Evolutionary conservation across 2,888 invertebrate species (phyloP).

Genomic region (Cheilosia vulpina): DNA sequence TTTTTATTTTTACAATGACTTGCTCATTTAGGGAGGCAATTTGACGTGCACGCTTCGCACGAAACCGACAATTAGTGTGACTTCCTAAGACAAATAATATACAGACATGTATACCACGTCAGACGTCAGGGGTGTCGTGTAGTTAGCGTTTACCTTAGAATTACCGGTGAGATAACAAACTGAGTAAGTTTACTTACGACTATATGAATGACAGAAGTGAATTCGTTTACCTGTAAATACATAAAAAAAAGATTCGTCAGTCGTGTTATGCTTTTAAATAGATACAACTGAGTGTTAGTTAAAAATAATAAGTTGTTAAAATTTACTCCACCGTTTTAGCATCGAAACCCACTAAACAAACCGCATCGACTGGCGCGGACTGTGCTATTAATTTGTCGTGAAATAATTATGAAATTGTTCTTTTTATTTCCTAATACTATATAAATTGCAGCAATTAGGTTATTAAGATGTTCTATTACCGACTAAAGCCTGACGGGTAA

Average conservation of each 20-base stretch:
- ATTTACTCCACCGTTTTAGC: not conserved
- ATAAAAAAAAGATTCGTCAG: slow-evolving; percentile 15
- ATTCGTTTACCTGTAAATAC: slow-evolving; percentile 47
- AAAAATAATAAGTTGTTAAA: not conserved
- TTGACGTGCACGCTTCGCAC: slow-evolving; percentile 49
- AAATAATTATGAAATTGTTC: slow-evolving; percentile 3
- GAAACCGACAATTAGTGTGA: slow-evolving; percentile 55
- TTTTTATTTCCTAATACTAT: not conserved
- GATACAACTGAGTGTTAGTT: too few relatives aligned
- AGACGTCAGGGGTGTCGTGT: slow-evolving; percentile 6
- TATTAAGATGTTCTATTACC: slow-evolving; percentile 45
- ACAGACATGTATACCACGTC: not conserved
- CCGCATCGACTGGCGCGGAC: not conserved
- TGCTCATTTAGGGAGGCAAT: slow-evolving; percentile 40
- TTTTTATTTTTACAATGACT: slow-evolving; percentile 39
- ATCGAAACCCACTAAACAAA: not conserved
- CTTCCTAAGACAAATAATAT: slow-evolving; percentile 48
- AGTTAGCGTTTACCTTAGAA: slow-evolving; percentile 30
- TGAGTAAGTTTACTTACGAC: slow-evolving; percentile 29
- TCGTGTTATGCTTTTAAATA: not conserved
- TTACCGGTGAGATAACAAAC: slow-evolving; percentile 38
- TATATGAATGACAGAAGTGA: not conserved
- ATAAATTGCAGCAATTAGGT: slow-evolving; percentile 65
- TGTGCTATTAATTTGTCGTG: slow-evolving; percentile 11
- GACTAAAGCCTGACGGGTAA: slow-evolving; percentile 30